Base-by-base conservation (phyloP, 2,797 vertebrate species). In the Mareca penelope region DNA sequence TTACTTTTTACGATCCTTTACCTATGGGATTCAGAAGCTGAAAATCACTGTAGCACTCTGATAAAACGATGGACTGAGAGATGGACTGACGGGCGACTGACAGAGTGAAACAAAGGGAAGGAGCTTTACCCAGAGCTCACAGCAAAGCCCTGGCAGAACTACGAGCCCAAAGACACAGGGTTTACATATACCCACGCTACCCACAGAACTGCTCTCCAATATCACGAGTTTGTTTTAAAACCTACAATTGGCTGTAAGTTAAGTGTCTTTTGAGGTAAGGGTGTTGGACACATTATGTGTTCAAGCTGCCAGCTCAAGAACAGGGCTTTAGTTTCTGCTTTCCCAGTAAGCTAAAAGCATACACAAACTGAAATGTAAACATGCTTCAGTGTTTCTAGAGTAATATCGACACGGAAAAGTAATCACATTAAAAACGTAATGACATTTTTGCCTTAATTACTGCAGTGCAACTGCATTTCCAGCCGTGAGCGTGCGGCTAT, bases 141-240 rank as follows among this genome's bases (percentile, higher is more conserved):
- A 68, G 19, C 2, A 1, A 71, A 40, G 35, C n/a, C 24, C 29
- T 69, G 18, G 15, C 40, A 77, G 39, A 94, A 70, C 37, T 28
- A 59, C 10, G 29, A 94, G 40, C 33, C 61, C 57, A 53, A 57
- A 31, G 12, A 13, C 29, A 83, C n/a, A 56, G 50, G 17, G n/a
- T 65, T 88, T 78, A 67, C 35, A 52, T 7, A 40, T 1, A 70
- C 4, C 15, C 0, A 2, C 31, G 28, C 12, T 21, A 55, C 15
- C 24, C 33, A 60, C 55, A 55, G 24, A 60, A 80, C 28, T 11
- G 57, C 0, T 0, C 14, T 21, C 24, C 2, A 2, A 4, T 31
- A 84, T 50, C n/a, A 3, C 0, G 3, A 57, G 26, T 46, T 53
- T 35, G 40, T 85, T 40, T 83, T 85, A 37, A 67, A 89, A 67